A percentile compares a stretch with the other conserved stretches of the same genome.
These are phyloP conservation scores for Opisthocomus hoazin DNA, from an alignment of 2,113 vertebrate genomes.

Conservation along the genomic window DNA sequence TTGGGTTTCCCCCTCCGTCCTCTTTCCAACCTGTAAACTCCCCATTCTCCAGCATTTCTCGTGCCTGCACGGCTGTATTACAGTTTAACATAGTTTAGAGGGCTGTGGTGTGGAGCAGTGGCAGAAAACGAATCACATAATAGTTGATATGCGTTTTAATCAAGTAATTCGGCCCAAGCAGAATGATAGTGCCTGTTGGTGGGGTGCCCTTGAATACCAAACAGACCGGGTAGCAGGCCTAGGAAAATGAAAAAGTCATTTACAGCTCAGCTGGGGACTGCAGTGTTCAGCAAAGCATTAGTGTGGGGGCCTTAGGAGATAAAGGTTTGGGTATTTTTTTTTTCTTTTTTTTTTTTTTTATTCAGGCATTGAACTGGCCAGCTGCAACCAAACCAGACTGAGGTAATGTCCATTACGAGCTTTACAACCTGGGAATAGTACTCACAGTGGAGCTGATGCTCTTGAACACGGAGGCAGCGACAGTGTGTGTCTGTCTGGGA, in stretches of 20 bases:
- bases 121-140: slow-evolving; percentile 70
- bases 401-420: not conserved
- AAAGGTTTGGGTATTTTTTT: not conserved
- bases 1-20: not conserved
- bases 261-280: slow-evolving; percentile 75
- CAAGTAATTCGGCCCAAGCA: slow-evolving; percentile 73
- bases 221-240: slow-evolving; percentile 61
- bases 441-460: not conserved
- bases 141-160: slow-evolving; percentile 81
- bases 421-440: not conserved
- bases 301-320: not conserved
- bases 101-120: slow-evolving; percentile 23
- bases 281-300: slow-evolving; percentile 3
- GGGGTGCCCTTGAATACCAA: slow-evolving; percentile 75
- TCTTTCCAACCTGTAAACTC: not conserved
- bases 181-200: slow-evolving; percentile 61
- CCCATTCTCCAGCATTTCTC: not conserved
- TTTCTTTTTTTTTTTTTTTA: not conserved
- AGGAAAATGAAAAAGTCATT: slow-evolving; percentile 79
- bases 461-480: not conserved
- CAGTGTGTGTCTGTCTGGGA: not conserved
- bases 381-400: slow-evolving; percentile 34
- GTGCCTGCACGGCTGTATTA: slow-evolving; percentile 34
- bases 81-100: slow-evolving; percentile 68
- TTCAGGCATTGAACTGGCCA: slow-evolving; percentile 36